Evolutionary conservation across 2,113 vertebrate species (phyloP), one percentile per base, ranked within the genome.

Genomic region (Cottus gobio): DNA sequence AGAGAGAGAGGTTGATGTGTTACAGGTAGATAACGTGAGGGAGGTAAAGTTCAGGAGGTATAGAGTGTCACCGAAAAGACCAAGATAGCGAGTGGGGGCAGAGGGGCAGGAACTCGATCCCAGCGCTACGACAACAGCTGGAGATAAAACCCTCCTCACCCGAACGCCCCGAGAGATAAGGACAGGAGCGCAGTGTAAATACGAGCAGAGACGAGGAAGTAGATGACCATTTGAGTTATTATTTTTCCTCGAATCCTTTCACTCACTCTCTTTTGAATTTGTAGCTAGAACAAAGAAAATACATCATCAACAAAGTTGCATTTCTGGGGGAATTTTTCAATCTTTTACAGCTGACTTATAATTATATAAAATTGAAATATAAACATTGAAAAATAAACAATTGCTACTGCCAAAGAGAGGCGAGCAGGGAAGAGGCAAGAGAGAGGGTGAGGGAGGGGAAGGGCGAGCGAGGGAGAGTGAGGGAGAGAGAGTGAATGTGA

Each of bases 71-170:
- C 80, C 71, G 83, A 71, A 91, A 91, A 73, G 72, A 81, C 63
- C 26, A 24, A 26, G 87, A 77, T 72, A 85, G 64, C 26, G 16
- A 82, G 73, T 0, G 37, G 65, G 87, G 90, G 80, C 75, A 90
- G 88, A 87, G 85, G 86, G 44, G 77, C 71, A 87, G 92, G 87
- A 94, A 92, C 79, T 85, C 87, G 86, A 93, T 89, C 90, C 90
- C 18, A 39, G 37, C 78, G 84, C 50, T 62, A 81, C 84, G 82
- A 88, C 84, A 72, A 46, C 74, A 67, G 81, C 74, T 71, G 87
- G 82, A 88, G 89, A 91, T 90, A 91, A 93, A 91, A 91, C 85
- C 75, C 90, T 82, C 77, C 78, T 89, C 82, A 74, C 83, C 84
- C 89, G 82, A 76, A 72, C 73, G 15, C 78, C 74, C 30, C 18